Evolutionary conservation across 2,797 vertebrate species (phyloP).

Genomic region (Argentina silus): DNA sequence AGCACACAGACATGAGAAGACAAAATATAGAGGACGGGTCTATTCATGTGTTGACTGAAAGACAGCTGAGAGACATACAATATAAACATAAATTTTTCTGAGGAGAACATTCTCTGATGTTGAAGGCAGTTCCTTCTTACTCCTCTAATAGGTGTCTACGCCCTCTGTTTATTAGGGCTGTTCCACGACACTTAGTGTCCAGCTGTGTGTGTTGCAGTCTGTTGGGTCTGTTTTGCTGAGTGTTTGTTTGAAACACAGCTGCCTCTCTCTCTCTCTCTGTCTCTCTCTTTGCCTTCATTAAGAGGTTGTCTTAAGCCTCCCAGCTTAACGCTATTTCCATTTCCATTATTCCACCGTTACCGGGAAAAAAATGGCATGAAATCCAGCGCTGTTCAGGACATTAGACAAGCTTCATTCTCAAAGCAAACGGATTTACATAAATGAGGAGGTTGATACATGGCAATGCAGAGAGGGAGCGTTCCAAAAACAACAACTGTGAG

Average conservation of each 20-base stretch:
- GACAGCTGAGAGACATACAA: no score
- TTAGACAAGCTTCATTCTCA: conserved; percentile 80
- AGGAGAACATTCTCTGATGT: no score
- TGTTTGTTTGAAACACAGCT: conserved; percentile 42
- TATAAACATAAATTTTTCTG: no score
- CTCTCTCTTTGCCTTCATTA: conserved; percentile 67
- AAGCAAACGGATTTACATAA: conserved; percentile 79
- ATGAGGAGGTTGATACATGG: conserved; percentile 73
- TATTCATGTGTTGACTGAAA: no score
- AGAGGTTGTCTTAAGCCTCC: conserved; percentile 76
- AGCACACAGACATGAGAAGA: no score
- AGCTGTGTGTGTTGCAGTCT: background rate
- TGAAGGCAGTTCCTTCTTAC: no score
- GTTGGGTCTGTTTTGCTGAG: conserved; percentile 47
- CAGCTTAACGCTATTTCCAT: conserved; percentile 80
- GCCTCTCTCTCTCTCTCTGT: conserved; percentile 6
- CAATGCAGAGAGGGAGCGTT: conserved; percentile 38
- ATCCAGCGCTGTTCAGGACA: conserved; percentile 76
- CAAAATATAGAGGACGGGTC: no score
- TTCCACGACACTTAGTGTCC: background rate
- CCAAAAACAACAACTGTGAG: conserved; percentile 48
- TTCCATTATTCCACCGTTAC: conserved; percentile 78
- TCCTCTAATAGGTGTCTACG: no score
- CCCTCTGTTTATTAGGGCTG: no score
- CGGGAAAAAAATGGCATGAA: conserved; percentile 76